Evolutionary conservation across 1,140 invertebrate genomes (phyloP), one percentile per base, ranked within the genome.

Genomic region (Dermatophagoides farinae): DNA sequence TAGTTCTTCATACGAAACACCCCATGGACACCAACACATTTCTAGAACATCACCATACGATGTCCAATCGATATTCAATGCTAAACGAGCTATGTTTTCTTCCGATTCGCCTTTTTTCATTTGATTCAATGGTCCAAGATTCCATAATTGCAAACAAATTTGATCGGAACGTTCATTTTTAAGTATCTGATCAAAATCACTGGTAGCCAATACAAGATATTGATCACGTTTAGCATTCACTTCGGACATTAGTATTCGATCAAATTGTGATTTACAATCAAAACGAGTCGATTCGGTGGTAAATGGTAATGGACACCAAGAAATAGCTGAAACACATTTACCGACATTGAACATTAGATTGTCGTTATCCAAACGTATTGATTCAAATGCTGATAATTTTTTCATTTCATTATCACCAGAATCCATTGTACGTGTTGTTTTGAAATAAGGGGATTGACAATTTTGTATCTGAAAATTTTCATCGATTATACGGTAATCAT

Each of bases 1-100:
- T 12, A 5, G 53, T 12, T 37, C 2, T 44, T 55, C 53, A 18
- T 38, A 55, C 2, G 53, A 25, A 12, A 23, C 20, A 16, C 31
- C 46, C 20, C 25, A 31, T 14, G 83, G 83, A 72, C 84, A 85
- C 82, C 82, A 86, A 66, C 78, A 77, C 68, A 85, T 71, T 40
- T 76, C 73, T 80, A 80, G 83, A 14, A 83, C 70, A 10, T 76
- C 76, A n/a, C 83, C 82, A 8, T 31, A 31, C 8, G 31, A 31
- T 31, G 31, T 31, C 64, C 71, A 74, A 20, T 80, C 72, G 52
- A 85, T 69, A 1, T 75, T 76, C 60, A 80, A 76, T 1, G 71
- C 68, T 55, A 81, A 70, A 53, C 61, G 63, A 6, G 75, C 72
- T 59, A 6, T 41, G 25, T 16, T 4, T 12, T 31, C 12, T n/a